phyloP scores from a whole-genome alignment of 2,797 vertebrate species.

The Moxostoma hubbsi region DNA sequence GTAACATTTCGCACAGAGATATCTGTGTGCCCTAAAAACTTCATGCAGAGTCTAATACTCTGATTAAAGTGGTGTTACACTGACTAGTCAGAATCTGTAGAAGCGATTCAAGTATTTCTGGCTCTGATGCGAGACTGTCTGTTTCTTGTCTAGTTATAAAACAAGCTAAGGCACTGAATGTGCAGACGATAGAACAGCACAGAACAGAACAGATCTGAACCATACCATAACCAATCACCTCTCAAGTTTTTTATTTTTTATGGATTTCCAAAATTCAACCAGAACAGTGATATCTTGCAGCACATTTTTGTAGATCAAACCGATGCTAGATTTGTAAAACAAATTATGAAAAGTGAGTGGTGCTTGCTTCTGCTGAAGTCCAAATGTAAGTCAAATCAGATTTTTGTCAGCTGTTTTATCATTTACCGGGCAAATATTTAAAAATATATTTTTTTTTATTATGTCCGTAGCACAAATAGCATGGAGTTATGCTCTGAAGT shows the following conservation, averaged over 20 bases:
- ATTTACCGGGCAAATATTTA: too few species aligned
- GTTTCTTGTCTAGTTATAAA: conserved; percentile 5
- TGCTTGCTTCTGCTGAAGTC: too few species aligned
- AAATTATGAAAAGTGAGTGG: neutral
- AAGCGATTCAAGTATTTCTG: conserved; percentile 28
- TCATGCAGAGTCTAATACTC: conserved; percentile 21
- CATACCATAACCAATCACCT: neutral
- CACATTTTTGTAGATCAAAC: neutral
- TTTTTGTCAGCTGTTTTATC: too few species aligned
- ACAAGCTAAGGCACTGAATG: neutral
- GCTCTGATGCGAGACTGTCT: conserved; percentile 27
- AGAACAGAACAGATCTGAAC: too few species aligned
- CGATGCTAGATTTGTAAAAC: too few species aligned
- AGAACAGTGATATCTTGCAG: neutral
- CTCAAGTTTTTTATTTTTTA: neutral
- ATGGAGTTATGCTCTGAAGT: too few species aligned
- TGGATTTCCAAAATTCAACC: neutral
- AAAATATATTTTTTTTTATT: too few species aligned
- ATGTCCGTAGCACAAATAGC: too few species aligned
- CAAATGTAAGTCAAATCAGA: too few species aligned
- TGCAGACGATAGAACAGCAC: neutral
- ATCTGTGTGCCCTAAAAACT: conserved; percentile 18
- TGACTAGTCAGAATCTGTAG: conserved; percentile 32
- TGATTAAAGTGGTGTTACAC: conserved; percentile 32
- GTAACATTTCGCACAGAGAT: conserved; percentile 28